Base-by-base conservation (phyloP, 2,888 invertebrate species). In the Ennomos quercinarius region DNA sequence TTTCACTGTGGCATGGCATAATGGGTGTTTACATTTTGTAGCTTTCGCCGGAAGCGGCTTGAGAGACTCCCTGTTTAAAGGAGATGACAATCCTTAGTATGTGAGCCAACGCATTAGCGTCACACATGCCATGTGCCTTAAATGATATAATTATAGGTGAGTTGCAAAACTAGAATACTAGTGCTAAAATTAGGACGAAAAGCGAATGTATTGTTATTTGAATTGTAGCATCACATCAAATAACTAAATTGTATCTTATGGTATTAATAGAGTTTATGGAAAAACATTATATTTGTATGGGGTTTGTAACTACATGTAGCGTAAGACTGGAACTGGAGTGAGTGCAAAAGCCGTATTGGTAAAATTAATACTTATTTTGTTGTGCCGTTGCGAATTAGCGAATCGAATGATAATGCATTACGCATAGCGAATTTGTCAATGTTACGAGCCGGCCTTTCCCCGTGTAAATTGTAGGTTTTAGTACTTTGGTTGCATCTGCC, bases 21-120 rank as follows among this genome's bases (percentile, higher is more conserved):
- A 89, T 83, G 71, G 82, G 72, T 84, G 77, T 89, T 88, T 87
- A 83, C 82, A 77, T 89, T 89, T 90, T 90, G 85, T 89, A 90
- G 90, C 88, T 68, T 73, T 73, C 85, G 70, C 78, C 87, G 74
- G 89, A 87, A 71, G 89, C 88, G 74, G 89, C 87, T 72, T 90
- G 88, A 89, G 72, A 72, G 73, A 68, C 74, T 66, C 71, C 37
- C 71, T 73, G 76, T 76, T 45, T 72, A 73, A 69, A 73, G 73
- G 75, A 68, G 74, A 71, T 71, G 73, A 71, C 73, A 76, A 77
- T 76, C 70, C 58, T 58, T 43, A 46, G 41, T 39, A 50, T 49
- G n/a, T 52, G 52, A 51, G 43, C 37, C 43, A 39, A 46, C 41
- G 40, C 53, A 39, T 49, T 50, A 45, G 71, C 75, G 70, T 74